Evolutionary conservation across 2,888 invertebrate genomes (phyloP), one percentile per base, ranked within the genome.

Genomic region (Crocallis elinguaria): DNA sequence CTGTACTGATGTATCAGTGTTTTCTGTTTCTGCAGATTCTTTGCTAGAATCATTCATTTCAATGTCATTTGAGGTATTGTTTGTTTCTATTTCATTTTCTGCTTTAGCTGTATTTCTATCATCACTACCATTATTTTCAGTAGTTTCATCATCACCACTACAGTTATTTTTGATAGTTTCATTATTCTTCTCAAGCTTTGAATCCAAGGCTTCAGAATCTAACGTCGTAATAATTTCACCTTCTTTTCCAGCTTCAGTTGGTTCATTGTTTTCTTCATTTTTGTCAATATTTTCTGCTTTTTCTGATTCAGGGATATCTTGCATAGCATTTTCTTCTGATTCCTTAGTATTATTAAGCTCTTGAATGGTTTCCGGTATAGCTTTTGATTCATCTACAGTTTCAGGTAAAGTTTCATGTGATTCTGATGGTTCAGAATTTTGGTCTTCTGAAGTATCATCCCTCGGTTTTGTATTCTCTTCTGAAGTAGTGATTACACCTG

Each of bases 41-140:
- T 62, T 64, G 35, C 57, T 55, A 37, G 63, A 37, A 39, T 56
- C 54, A 41, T 17, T 44, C 6, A 43, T 52, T 39, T 49, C 45
- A 37, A 48, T 49, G 29, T 51, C 48, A 45, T 46, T 49, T 54
- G 37, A 46, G 25, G 50, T 23, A 38, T 3, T 21, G 12, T 7
- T 32, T 17, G 13, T n/a, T 4, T 19, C 19, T 12, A 11, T 1
- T 5, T 49, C 23, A 30, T 12, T n/a, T 14, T 63, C 50, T 41
- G 39, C 25, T 30, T 35, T 30, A 56, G 32, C n/a, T 55, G 57
- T 37, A 42, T 32, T 13, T 53, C 46, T 42, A 14, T 57, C 60
- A 48, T 32, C 57, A 45, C 51, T 64, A 17, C 55, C 48, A 19
- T 35, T 39, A 44, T 35, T 17, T 42, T 57, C 55, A 37, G 14